phyloP scores from a whole-genome alignment of 1,140 invertebrate species.

The Macrosteles quadrilineatus region DNA sequence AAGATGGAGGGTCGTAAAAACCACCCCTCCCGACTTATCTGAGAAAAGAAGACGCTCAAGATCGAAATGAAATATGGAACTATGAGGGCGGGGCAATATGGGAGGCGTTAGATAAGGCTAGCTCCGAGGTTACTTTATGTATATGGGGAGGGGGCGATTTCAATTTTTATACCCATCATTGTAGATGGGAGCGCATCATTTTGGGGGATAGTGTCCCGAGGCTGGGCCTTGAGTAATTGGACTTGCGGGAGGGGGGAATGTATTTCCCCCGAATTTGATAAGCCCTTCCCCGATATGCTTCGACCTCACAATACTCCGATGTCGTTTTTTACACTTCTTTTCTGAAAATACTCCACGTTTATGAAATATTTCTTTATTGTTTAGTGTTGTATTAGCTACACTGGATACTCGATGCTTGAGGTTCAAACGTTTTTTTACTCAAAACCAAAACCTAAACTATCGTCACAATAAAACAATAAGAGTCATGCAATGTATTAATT shows the following conservation, averaged over 20 bases:
- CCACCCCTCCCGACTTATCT: neutral
- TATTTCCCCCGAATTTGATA: conserved; percentile 6
- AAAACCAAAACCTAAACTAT: no score
- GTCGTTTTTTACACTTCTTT: neutral
- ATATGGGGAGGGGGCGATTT: conserved; percentile 28
- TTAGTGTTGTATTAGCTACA: no score
- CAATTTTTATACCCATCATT: conserved; percentile 37
- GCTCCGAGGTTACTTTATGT: conserved; percentile 23
- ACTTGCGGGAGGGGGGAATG: neutral
- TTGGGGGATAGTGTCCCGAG: conserved; percentile 20
- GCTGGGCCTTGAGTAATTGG: conserved; percentile 9
- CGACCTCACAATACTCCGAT: conserved; percentile 4
- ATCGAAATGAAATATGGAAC: conserved; percentile 32
- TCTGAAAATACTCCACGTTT: no score
- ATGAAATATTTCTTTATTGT: no score
- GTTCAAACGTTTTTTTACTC: no score
- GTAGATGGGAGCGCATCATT: conserved; percentile 33
- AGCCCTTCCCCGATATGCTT: conserved; percentile 16
- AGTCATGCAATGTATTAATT: no score
- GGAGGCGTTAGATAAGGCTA: conserved; percentile 32
- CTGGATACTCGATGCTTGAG: no score
- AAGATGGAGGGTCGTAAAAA: conserved; percentile 12
- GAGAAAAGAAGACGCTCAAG: conserved; percentile 29
- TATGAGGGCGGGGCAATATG: conserved; percentile 30
- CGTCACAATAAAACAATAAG: no score